Percentiles rank a stretch among this genome's conserved stretches.
These are phyloP conservation scores for Rhinichthys osculus DNA, from an alignment of 2,797 vertebrate species.

Conservation along the genomic window DNA sequence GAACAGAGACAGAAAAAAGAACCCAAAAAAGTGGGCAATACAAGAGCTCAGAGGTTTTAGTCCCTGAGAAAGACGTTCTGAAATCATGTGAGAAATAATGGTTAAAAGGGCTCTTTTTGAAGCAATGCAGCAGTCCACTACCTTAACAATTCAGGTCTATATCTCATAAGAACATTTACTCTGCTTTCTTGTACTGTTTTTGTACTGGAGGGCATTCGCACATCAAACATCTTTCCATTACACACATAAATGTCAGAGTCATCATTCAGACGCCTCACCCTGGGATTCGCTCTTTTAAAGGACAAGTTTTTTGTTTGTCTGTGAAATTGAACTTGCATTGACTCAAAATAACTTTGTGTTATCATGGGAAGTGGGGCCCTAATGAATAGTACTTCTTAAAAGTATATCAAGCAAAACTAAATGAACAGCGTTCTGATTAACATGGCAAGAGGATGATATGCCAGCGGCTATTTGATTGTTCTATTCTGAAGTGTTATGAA, in stretches of 20 bases:
- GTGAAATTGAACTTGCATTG: neutral
- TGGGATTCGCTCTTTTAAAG: neutral
- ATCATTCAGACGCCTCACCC: neutral
- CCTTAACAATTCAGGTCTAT: neutral
- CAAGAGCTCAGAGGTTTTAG: constrained; percentile 23
- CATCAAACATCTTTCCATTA: constrained; percentile 24
- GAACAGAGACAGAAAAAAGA: constrained; percentile 17
- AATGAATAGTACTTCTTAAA: constrained; percentile 29
- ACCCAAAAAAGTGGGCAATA: constrained; percentile 7
- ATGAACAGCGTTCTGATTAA: constrained; percentile 3
- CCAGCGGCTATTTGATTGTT: constrained; percentile 8
- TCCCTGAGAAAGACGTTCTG: constrained; percentile 22
- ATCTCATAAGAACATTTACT: constrained; percentile 21
- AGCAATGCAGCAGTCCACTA: constrained; percentile 10
- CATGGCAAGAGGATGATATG: constrained; percentile 9
- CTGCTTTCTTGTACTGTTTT: constrained; percentile 16
- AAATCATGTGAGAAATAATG: neutral
- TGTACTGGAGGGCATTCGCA: constrained; percentile 2
- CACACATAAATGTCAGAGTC: constrained; percentile 16
- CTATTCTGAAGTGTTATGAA: constrained; percentile 22
- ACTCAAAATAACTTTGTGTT: constrained; percentile 1
- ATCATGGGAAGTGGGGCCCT: neutral
- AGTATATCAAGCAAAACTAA: constrained; percentile 26
- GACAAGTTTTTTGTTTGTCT: neutral
- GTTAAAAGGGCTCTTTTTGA: neutral